Conservation (phyloP, 2,113 vertebrate species). For the Petaurus breviceps region DNA sequence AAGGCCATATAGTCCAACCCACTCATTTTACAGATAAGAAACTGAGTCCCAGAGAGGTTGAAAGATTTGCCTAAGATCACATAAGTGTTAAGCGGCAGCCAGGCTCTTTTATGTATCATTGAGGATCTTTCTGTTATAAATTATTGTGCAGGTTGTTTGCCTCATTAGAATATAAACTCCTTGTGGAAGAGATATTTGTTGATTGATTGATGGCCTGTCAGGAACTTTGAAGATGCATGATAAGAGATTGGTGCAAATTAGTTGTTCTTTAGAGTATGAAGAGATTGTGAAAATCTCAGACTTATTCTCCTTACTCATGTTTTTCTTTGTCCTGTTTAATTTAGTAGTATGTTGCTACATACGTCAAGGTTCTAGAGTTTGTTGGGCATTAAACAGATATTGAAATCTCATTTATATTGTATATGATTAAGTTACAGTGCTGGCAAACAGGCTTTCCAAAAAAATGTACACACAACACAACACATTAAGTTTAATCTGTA, state of each 20-base stretch:
- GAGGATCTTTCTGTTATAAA: neutral
- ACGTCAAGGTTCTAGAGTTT: slow-evolving; percentile 87
- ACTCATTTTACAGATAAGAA: neutral
- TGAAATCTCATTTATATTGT: slow-evolving; percentile 96
- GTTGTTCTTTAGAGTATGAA: slow-evolving; percentile 72
- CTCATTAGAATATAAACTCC: neutral
- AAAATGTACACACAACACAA: neutral
- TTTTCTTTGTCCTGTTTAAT: slow-evolving; percentile 49
- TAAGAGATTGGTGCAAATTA: slow-evolving; percentile 74
- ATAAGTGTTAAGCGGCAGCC: neutral
- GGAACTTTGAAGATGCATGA: slow-evolving; percentile 78
- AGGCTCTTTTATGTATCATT: neutral
- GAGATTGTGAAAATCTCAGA: slow-evolving; percentile 78
- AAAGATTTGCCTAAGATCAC: neutral
- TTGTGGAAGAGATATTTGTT: neutral
- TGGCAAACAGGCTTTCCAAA: neutral
- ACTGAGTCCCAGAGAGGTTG: neutral
- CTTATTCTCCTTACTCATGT: slow-evolving; percentile 75
- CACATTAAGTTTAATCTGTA: neutral
- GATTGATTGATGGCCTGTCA: slow-evolving; percentile 73
- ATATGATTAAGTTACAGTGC: slow-evolving; percentile 78
- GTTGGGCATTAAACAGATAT: slow-evolving; percentile 92
- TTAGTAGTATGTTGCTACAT: slow-evolving; percentile 89
- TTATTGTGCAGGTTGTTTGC: neutral
- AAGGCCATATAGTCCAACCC: neutral